Percentiles rank a stretch among this genome's conserved stretches.
phyloP scores from a whole-genome alignment of 2,888 invertebrate genomes.

The Apantesis nais region DNA sequence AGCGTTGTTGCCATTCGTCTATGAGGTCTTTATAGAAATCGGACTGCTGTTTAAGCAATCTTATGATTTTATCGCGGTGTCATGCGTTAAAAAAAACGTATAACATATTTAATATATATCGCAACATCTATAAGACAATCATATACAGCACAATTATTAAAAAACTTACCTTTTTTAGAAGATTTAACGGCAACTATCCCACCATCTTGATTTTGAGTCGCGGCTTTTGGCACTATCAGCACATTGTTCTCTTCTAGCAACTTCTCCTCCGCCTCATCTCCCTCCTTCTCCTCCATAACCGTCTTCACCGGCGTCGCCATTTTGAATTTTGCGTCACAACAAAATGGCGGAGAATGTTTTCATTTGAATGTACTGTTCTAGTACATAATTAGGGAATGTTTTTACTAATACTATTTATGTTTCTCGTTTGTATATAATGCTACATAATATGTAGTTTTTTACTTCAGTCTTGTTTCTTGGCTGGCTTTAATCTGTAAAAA shows the following conservation, averaged over 20 bases:
- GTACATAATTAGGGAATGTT: constrained; percentile 42
- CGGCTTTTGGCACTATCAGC: constrained; percentile 53
- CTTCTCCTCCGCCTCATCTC: constrained; percentile 73
- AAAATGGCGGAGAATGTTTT: constrained; percentile 54
- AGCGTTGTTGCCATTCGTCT: no score
- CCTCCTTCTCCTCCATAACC: constrained; percentile 58
- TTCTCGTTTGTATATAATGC: constrained; percentile 32
- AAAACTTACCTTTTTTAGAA: constrained; percentile 75
- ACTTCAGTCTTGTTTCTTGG: constrained; percentile 46
- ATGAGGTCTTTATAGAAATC: no score
- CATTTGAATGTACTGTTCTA: constrained; percentile 24
- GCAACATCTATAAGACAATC: no score
- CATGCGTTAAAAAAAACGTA: no score
- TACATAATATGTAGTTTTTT: constrained; percentile 49
- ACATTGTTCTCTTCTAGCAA: constrained; percentile 62
- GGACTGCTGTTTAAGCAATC: no score
- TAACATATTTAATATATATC: no score
- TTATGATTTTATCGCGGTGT: no score
- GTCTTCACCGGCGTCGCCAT: constrained; percentile 65
- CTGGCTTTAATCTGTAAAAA: constrained; percentile 48
- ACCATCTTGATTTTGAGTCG: constrained; percentile 49
- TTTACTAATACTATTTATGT: constrained; percentile 15
- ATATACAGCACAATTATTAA: no score
- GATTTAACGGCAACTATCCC: constrained; percentile 66
- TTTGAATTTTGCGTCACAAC: constrained; percentile 53